Evolutionary conservation across 2,113 vertebrate genomes (phyloP).

Genomic region (Myotis yumanensis): DNA sequence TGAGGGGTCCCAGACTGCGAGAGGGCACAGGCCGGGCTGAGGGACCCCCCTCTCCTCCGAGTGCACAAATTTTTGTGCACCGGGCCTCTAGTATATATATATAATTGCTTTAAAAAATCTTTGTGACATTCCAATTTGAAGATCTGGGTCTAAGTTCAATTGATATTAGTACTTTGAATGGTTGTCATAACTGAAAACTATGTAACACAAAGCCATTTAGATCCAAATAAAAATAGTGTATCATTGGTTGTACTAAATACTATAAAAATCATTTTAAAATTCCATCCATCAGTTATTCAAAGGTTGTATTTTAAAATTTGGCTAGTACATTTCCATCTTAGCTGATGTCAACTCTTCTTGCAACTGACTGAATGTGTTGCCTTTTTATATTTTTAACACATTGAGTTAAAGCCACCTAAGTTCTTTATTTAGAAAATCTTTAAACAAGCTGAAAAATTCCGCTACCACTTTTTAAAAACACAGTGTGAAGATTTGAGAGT

Average conservation of each 20-base stretch:
- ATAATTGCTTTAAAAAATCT: constrained; percentile 4
- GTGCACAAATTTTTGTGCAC: too few species aligned
- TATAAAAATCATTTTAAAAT: not conserved
- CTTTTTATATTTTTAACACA: not conserved
- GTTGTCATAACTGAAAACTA: not conserved
- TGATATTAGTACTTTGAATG: constrained; percentile 17
- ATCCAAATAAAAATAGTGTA: not conserved
- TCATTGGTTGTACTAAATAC: not conserved
- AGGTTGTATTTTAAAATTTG: not conserved
- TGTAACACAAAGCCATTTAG: not conserved
- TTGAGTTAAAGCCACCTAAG: not conserved
- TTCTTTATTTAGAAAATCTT: not conserved
- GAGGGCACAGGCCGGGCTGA: too few species aligned
- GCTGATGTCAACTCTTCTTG: not conserved
- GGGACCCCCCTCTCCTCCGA: too few species aligned
- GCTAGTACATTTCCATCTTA: not conserved
- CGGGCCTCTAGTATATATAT: not conserved
- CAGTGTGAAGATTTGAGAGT: not conserved
- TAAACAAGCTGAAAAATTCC: not conserved
- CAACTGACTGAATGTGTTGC: not conserved
- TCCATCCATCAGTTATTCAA: not conserved
- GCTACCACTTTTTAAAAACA: not conserved
- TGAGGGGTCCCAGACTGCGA: too few species aligned
- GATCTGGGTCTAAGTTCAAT: not conserved
- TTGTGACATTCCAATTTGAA: not conserved